A percentile compares a stretch with the other conserved stretches of the same genome.
These are phyloP conservation scores for Pogonocherus hispidulus DNA, from an alignment of 2,888 invertebrate species.

Conservation along the genomic window DNA sequence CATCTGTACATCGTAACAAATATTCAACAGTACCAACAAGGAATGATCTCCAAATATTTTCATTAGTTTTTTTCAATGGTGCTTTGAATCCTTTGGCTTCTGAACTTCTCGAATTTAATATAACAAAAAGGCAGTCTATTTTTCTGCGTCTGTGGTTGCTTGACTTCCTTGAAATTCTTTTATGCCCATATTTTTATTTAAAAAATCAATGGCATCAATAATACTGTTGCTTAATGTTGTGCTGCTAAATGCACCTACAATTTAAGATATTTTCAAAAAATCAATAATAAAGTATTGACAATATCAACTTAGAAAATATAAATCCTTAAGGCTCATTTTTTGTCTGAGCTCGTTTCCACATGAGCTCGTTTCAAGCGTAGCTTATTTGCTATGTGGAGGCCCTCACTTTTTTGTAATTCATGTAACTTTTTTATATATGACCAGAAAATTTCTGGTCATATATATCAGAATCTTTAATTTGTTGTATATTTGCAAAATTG, in stretches of 20 bases:
- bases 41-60: conserved; percentile 26
- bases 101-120: conserved; percentile 36
- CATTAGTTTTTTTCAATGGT: conserved; percentile 21
- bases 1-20: conserved; percentile 21
- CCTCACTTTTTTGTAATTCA: conserved; percentile 28
- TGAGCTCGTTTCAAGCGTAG: conserved; percentile 37
- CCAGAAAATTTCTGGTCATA: not conserved
- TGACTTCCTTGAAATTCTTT: conserved; percentile 29
- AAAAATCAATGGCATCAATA: conserved; percentile 36
- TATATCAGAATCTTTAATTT: conserved; percentile 12
- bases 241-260: conserved; percentile 41
- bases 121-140: conserved; percentile 34
- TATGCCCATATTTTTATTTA: conserved; percentile 27
- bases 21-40: conserved; percentile 25
- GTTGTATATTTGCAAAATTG: not conserved
- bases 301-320: too few species aligned
- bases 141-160: conserved; percentile 35
- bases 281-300: not conserved
- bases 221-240: conserved; percentile 42
- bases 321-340: conserved; percentile 35
- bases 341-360: conserved; percentile 32
- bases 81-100: conserved; percentile 30
- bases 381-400: conserved; percentile 35
- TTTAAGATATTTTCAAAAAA: not conserved
- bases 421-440: conserved; percentile 27